These are phyloP conservation scores for Protodeltote pygarga DNA, from an alignment of 2,888 invertebrate species.

Conservation along the genomic window DNA sequence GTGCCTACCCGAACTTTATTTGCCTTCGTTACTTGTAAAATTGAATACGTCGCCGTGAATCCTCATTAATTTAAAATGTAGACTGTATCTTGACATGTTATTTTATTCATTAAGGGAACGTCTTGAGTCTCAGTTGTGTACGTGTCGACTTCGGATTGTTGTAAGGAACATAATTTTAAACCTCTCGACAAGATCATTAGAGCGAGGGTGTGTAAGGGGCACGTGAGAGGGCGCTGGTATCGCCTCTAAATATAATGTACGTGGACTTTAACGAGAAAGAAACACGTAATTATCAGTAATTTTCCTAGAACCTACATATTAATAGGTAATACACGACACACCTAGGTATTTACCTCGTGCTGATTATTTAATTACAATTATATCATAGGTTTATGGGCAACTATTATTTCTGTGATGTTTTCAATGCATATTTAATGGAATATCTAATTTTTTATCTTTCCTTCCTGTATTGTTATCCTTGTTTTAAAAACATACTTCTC, in stretches of 20 bases:
- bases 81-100: conserved; percentile 84
- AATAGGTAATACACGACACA: too few species aligned
- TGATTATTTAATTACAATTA: conserved; percentile 8
- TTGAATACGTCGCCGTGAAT: conserved; percentile 80
- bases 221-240: conserved; percentile 52
- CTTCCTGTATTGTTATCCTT: conserved; percentile 23
- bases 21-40: conserved; percentile 81
- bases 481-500: conserved; percentile 1
- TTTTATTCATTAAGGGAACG: conserved; percentile 83
- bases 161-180: conserved; percentile 83
- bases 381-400: not conserved
- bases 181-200: conserved; percentile 79
- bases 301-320: conserved; percentile 14
- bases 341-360: not conserved
- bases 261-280: conserved; percentile 9
- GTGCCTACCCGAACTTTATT: conserved; percentile 74
- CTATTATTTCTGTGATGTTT: too few species aligned
- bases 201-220: conserved; percentile 49
- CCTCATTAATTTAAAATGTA: conserved; percentile 85
- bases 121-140: conserved; percentile 71
- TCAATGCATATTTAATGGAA: conserved; percentile 17
- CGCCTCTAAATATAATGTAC: conserved; percentile 37
- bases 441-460: conserved; percentile 34
- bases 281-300: conserved; percentile 14
- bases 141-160: conserved; percentile 80